Percentiles rank a stretch among this genome's conserved stretches.
Evolutionary conservation across 64 coral and sea anemone genomes (phyloP).

Genomic region (Hydrozoanthus tunicans): DNA sequence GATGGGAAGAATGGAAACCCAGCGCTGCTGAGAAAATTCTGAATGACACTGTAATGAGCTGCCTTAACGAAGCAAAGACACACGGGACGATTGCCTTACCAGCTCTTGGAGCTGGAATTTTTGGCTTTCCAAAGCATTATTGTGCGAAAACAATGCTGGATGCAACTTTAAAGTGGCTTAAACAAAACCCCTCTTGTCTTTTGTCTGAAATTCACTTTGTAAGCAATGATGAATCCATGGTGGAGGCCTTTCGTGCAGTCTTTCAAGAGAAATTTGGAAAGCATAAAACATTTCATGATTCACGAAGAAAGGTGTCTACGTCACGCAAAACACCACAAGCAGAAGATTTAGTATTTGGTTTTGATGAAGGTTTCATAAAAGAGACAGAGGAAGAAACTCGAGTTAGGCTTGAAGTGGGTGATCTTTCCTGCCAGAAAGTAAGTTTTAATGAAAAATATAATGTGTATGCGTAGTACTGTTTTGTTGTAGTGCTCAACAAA

Average conservation of each 20-base stretch:
- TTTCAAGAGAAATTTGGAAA: neutral
- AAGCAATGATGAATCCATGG: constrained; percentile 10
- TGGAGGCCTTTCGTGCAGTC: neutral
- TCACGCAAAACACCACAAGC: neutral
- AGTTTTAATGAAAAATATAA: neutral
- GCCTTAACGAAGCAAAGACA: neutral
- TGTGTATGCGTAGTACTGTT: too few relatives aligned
- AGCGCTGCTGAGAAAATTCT: constrained; percentile 1
- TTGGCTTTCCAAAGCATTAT: neutral
- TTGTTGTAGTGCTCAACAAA: too few relatives aligned
- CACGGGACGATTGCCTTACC: neutral
- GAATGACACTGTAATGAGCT: neutral
- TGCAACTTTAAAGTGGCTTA: neutral
- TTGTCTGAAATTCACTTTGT: constrained; percentile 8
- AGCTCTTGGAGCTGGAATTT: neutral
- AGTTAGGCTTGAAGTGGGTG: neutral
- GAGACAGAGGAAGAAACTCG: neutral
- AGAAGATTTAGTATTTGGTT: neutral
- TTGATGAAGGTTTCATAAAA: neutral
- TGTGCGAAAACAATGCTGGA: neutral
- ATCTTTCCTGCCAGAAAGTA: neutral
- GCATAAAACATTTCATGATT: neutral
- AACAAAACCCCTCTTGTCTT: neutral
- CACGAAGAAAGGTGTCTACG: neutral
- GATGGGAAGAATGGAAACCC: constrained; percentile 31